Evolutionary conservation across 2,797 vertebrate species (phyloP), one percentile per base, ranked within the genome.

Genomic region (Sebastes trivittatus): DNA sequence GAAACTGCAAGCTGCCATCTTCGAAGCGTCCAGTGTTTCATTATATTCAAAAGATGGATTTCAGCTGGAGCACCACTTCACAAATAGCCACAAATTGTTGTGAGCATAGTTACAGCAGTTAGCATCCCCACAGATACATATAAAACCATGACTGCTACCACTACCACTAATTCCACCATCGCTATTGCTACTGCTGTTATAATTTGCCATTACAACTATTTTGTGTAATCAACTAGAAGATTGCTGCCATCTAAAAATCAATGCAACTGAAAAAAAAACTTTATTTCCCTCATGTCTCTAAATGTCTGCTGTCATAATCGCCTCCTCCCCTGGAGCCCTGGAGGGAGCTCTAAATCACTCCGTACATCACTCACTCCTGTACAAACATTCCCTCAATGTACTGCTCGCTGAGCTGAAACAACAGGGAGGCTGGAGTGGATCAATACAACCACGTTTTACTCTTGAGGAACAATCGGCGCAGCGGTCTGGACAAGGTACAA

Each of bases 361-460:
- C 4, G 75, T 83, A 92, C 90, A 93, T 91, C 91, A 86, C 81
- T 91, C 89, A 89, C 79, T 87, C 68, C 84, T 92, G 88, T 89
- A 81, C 87, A 90, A 87, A 93, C 90, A 90, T 84, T 77, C 85
- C 73, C 74, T 82, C 69, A 67, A 87, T 88, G 87, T 81, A 76
- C 73, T 80, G 89, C 72, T 86, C 27, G 4, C 89, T 88, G 85
- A 89, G 81, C 83, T 83, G 82, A 93, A 91, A 92, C 85, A 90
- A 89, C 89, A 83, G 85, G 86, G 83, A 82, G 84, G 87, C 80
- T 54, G 64, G 69, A 76, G 66, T 70, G 77, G 89, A 95, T 94
- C 94, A 82, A 95, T 94, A 94, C 42, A 58, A 88, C 87, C 85
- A 83, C 85, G 81, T 89, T 94, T 91, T 84, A 81, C 92, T 93